These are phyloP conservation scores for Alviniconcha marisindica DNA, from an alignment of 1,140 invertebrate genomes.

Conservation along the genomic window DNA sequence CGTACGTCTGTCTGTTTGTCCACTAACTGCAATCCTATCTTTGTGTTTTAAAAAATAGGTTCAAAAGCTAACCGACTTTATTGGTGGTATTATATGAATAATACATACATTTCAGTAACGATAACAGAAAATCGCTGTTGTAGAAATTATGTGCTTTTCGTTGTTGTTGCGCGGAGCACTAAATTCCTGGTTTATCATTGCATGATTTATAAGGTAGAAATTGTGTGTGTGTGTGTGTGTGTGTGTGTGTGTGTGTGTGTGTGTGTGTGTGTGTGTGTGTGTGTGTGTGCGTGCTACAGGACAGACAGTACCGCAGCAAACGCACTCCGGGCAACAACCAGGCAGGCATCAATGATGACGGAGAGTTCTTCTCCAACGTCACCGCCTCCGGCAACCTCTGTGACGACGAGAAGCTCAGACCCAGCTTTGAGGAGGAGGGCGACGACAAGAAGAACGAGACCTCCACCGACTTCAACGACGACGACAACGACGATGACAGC, in stretches of 20 bases:
- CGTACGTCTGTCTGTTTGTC: too few species aligned
- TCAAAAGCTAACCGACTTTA: too few species aligned
- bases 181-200: too few species aligned
- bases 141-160: too few species aligned
- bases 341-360: not conserved
- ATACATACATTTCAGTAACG: too few species aligned
- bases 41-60: too few species aligned
- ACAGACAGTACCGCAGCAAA: conserved; percentile 9
- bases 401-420: conserved; percentile 39
- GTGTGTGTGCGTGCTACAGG: not conserved
- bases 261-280: not conserved
- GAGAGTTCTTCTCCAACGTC: conserved; percentile 31
- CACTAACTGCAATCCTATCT: too few species aligned
- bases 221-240: conserved; percentile 13
- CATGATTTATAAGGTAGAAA: too few species aligned
- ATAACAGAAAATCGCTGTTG: too few species aligned
- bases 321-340: not conserved
- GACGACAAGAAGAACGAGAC: not conserved
- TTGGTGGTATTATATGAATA: too few species aligned
- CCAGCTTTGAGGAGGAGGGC: conserved; percentile 10
- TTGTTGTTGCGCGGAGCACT: too few species aligned
- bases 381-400: conserved; percentile 14
- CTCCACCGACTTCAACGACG: not conserved
- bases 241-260: not conserved
- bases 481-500: conserved; percentile 9